Conservation (phyloP, 2,888 invertebrate genomes). For the Pherbina coryleti region DNA sequence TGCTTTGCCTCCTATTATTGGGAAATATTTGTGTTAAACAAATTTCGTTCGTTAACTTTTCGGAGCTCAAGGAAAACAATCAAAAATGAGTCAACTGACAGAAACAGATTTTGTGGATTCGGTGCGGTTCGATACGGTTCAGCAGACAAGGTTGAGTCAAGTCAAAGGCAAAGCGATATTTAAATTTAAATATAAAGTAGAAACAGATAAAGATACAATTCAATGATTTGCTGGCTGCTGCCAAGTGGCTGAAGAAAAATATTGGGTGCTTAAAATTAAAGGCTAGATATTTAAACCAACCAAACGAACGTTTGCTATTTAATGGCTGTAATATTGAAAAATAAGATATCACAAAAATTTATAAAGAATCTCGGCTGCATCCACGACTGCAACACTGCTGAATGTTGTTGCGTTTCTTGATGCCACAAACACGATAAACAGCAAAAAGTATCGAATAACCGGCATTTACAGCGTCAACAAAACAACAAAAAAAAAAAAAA, state of each 20-base stretch:
- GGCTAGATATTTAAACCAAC: too few species aligned
- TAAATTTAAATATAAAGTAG: too few species aligned
- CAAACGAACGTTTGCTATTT: too few species aligned
- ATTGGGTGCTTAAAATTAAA: too few species aligned
- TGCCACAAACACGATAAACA: constrained; percentile 2
- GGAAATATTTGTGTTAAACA: neutral
- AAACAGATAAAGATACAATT: too few species aligned
- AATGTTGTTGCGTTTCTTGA: neutral
- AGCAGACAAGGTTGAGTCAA: too few species aligned
- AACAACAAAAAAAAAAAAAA: neutral
- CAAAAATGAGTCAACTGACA: neutral
- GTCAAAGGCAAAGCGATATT: too few species aligned
- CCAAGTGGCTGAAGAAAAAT: too few species aligned
- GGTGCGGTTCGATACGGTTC: too few species aligned
- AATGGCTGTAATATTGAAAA: too few species aligned
- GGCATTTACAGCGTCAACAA: neutral
- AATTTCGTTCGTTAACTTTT: neutral
- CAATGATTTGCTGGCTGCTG: too few species aligned
- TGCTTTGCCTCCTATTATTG: neutral
- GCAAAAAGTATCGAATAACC: neutral
- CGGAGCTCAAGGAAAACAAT: neutral
- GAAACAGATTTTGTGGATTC: too few species aligned
- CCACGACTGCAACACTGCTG: neutral
- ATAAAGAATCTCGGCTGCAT: neutral
- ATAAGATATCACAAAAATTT: neutral